Evolutionary conservation across 2,888 invertebrate species (phyloP), one percentile per base, ranked within the genome.

Genomic region (Drosophila nr. perissopoda): DNA sequence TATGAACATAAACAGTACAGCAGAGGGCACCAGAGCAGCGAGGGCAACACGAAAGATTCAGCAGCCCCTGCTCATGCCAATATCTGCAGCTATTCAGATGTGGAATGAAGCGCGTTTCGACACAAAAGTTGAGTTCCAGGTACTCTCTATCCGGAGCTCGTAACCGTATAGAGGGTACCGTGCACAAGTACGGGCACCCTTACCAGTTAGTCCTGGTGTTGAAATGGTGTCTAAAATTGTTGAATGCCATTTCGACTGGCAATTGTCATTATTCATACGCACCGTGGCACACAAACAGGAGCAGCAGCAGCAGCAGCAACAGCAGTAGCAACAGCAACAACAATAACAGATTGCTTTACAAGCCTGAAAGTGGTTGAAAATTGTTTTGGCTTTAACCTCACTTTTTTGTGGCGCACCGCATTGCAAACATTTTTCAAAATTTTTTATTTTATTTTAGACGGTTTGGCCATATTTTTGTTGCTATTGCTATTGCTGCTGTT

Each of bases 261-360:
- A 73, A 76, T 78, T 83, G 87, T 76, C 81, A 86, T 83, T 81
- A 78, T 64, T 83, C 81, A 86, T 87, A 83, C 87, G 83, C 83
- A 80, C 61, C 64, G 86, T 83, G 66, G 78, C 74, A 62, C 75
- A 68, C 73, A 59, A 49, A 34, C 54, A n/a, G 31, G n/a, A 38
- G 21, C 68, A 54, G 33, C 42, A 4, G 5, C 21, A 11, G 73
- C 61, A 34, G 34, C 59, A 25, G 31, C 61, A 34, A 29, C 59
- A 25, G 31, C 49, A 62, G 45, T 58, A 57, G 36, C 65, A n/a
- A 16, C 63, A 40, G 21, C 36, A 61, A n/a, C 60, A 65, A 65
- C 68, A 80, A 73, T 73, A 81, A 83, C 80, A 72, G 80, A 82
- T 83, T 77, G 80, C 83, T 72, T 80, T 72, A 61, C 53, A 45